Percentiles rank a stretch among this genome's conserved stretches.
These are phyloP conservation scores for Gila robusta DNA, from an alignment of 2,797 vertebrate species.

Conservation along the genomic window DNA sequence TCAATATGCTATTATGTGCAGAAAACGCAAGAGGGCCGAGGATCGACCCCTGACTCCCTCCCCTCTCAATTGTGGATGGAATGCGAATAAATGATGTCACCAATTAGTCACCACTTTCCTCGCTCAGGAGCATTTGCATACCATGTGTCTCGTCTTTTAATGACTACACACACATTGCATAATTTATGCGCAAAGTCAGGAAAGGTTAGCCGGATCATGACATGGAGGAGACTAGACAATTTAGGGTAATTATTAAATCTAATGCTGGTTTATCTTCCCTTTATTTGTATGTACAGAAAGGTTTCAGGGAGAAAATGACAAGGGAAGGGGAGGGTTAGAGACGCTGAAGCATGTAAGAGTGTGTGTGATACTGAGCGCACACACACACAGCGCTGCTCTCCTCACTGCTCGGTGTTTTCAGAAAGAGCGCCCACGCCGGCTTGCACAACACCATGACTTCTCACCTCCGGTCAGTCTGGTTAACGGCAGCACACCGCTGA, in stretches of 20 bases:
- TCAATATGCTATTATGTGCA: conserved; percentile 47
- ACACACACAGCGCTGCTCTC: conserved; percentile 40
- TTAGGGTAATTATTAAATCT: conserved; percentile 1
- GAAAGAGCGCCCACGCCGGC: conserved; percentile 33
- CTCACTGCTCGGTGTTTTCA: conserved; percentile 8
- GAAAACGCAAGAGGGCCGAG: conserved; percentile 14
- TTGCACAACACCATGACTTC: conserved; percentile 56
- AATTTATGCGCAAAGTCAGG: conserved; percentile 6
- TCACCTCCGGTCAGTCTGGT: conserved; percentile 37
- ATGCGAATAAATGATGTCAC: not conserved
- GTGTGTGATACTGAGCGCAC: conserved; percentile 24
- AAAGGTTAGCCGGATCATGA: not conserved
- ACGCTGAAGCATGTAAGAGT: conserved; percentile 20
- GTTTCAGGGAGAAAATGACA: conserved; percentile 18
- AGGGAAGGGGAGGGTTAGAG: conserved; percentile 38
- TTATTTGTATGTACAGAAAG: conserved; percentile 21
- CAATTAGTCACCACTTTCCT: conserved; percentile 15
- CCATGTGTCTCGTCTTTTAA: not conserved
- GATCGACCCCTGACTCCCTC: not conserved
- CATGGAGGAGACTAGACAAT: not conserved
- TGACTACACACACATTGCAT: not conserved
- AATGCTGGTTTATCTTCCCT: conserved; percentile 7
- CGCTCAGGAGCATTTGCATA: not conserved
- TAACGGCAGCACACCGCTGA: conserved; percentile 32
- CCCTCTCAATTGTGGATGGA: not conserved